These are phyloP conservation scores for Rhyacophila brunnea DNA, from an alignment of 1,140 invertebrate genomes.

Conservation along the genomic window DNA sequence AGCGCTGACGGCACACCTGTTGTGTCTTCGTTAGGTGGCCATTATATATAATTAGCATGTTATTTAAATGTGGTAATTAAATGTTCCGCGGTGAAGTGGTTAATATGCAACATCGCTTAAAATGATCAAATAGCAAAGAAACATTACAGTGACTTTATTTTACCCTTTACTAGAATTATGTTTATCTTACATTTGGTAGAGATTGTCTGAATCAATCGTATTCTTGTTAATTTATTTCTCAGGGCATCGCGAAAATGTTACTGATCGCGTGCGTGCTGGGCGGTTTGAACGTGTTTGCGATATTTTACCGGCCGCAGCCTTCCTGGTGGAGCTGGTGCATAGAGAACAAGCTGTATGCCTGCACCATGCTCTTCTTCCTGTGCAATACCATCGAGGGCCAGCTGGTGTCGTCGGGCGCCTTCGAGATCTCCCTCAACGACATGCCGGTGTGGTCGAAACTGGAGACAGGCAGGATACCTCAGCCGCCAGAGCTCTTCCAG, in stretches of 20 bases:
- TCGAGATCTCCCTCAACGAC: constrained; percentile 97
- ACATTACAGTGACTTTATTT: too few species aligned
- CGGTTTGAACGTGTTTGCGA: constrained; percentile 78
- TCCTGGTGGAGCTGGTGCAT: constrained; percentile 86
- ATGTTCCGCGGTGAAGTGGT: too few species aligned
- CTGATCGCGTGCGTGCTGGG: constrained; percentile 84
- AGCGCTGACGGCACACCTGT: too few species aligned
- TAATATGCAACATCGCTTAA: too few species aligned
- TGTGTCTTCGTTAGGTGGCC: too few species aligned
- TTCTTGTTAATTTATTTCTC: constrained; percentile 6
- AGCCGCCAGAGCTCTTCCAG: constrained; percentile 92
- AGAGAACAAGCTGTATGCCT: constrained; percentile 93
- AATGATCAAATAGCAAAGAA: too few species aligned
- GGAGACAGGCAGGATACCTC: constrained; percentile 94
- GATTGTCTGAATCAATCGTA: too few species aligned
- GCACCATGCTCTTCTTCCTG: constrained; percentile 94
- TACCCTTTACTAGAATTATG: too few species aligned
- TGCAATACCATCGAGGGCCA: constrained; percentile 91
- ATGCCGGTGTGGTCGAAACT: constrained; percentile 99
- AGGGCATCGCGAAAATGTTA: constrained; percentile 81
- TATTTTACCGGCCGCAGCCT: constrained; percentile 69
- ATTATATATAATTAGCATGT: too few species aligned
- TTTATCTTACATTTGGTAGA: too few species aligned
- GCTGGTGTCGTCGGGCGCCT: constrained; percentile 95
- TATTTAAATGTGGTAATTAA: too few species aligned